Percentiles rank a stretch among this genome's conserved stretches.
Conservation (phyloP, 2,888 invertebrate genomes). For the Tetanocera ferruginea region DNA sequence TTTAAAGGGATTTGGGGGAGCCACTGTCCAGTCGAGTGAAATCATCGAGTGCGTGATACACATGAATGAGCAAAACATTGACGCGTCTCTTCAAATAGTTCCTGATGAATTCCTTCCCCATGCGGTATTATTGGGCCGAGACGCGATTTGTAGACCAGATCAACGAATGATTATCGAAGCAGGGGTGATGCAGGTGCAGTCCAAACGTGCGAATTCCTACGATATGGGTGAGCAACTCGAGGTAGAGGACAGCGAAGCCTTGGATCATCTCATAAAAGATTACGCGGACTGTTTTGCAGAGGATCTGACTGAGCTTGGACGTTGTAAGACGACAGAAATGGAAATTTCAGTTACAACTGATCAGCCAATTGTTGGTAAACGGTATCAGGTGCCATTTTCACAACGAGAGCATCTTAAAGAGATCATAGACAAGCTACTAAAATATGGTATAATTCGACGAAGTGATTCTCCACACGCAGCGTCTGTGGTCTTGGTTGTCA, state of each 20-base stretch:
- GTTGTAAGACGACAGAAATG: slow-evolving; percentile 27
- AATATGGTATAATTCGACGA: slow-evolving; percentile 38
- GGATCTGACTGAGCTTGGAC: not conserved
- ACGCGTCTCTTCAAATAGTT: slow-evolving; percentile 32
- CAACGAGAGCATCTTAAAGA: slow-evolving; percentile 6
- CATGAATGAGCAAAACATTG: slow-evolving; percentile 29
- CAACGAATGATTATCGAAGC: slow-evolving; percentile 35
- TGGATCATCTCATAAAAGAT: not conserved
- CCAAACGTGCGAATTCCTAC: not conserved
- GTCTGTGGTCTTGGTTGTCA: slow-evolving; percentile 41
- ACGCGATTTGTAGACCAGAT: slow-evolving; percentile 31
- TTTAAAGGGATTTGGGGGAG: too few relatives aligned
- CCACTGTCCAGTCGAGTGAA: slow-evolving; percentile 30
- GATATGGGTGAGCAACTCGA: not conserved
- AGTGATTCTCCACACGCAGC: slow-evolving; percentile 45
- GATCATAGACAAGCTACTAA: slow-evolving; percentile 27
- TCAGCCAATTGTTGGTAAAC: slow-evolving; percentile 28
- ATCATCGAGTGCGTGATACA: slow-evolving; percentile 21
- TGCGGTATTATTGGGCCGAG: slow-evolving; percentile 39
- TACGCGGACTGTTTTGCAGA: slow-evolving; percentile 29
- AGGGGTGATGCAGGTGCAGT: slow-evolving; percentile 43
- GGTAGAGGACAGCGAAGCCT: not conserved
- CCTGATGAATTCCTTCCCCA: slow-evolving; percentile 37
- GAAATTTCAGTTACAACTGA: slow-evolving; percentile 25
- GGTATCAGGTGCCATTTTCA: too few relatives aligned